Evolutionary conservation across 2,797 vertebrate species (phyloP), one percentile per base, ranked within the genome.

Genomic region (Trachurus trachurus): DNA sequence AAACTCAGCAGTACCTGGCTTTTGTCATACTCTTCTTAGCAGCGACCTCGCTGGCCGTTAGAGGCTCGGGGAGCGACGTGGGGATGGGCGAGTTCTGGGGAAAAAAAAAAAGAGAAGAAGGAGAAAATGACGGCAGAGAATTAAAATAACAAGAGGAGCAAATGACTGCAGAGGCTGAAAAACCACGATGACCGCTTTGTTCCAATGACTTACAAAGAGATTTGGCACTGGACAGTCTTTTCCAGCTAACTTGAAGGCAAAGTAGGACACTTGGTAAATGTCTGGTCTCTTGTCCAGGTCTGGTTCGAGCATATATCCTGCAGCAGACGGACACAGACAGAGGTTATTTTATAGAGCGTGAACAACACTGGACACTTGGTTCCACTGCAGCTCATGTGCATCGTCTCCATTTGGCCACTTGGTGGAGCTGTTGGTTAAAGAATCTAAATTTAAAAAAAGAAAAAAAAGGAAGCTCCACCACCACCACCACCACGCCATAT

Each of bases 281-380:
- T 99, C 98, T 29, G 98, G 98, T 93, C 98, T 97, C 89, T 83
- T 93, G 40, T 99, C 98, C 88, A 96, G 96, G 90, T 99, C 97
- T 31, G 97, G 98, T 88, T 99, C 98, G 64, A 99, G 97, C 98
- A 99, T 99, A 57, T 97, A 99, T 84, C 98, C 98, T 99, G 86
- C 5, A 74, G 26, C 26, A 26, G 26, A 26, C 26, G 26, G 26
- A 26, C 26, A 26, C 26, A 26, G 26, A 62, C 31, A 74, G 4
- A 47, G 0, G 5, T 47, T 1, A 42, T n/a, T 52, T 68, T 5
- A 49, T 0, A 17, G 17, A 29, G 6, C 4, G 31, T 34, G 31
- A 31, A 13, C 29, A 17, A 37, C 13, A 40, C 4, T 1, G 1
- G 26, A 26, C 26, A 0, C 11, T n/a, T 6, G 5, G 16, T 9